Conservation (phyloP, 2,797 vertebrate species). For the Apogon talboti region DNA sequence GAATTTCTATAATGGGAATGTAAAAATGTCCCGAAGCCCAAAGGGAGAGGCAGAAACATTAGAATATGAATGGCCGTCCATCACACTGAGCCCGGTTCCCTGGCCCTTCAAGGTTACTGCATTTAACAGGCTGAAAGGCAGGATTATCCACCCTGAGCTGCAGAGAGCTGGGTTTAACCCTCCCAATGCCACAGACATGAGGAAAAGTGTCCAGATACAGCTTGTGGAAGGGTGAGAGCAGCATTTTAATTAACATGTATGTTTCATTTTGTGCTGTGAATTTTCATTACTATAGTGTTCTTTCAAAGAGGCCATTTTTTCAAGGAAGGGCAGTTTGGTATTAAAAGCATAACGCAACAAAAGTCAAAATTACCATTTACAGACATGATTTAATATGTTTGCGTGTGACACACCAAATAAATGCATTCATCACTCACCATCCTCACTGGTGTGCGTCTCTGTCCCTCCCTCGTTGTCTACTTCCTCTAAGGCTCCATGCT, state of each 20-base stretch:
- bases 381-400: neutral
- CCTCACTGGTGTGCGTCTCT: constrained; percentile 96
- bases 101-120: constrained; percentile 60
- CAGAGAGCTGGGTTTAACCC: constrained; percentile 54
- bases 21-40: constrained; percentile 24
- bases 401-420: neutral
- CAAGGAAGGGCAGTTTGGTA: neutral
- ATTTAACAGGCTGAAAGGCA: constrained; percentile 67
- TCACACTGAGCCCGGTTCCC: constrained; percentile 45
- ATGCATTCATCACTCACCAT: constrained; percentile 84
- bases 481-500: constrained; percentile 95
- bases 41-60: constrained; percentile 53
- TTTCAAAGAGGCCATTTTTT: neutral
- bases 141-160: constrained; percentile 66
- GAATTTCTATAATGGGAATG: constrained; percentile 32
- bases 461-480: constrained; percentile 93
- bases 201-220: neutral
- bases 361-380: neutral
- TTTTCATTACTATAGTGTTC: neutral
- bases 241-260: neutral
- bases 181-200: neutral
- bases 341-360: neutral
- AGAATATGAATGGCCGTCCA: constrained; percentile 73
- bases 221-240: neutral
- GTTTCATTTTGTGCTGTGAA: neutral